These are phyloP conservation scores for Pyrgilauda ruficollis DNA, from an alignment of 2,113 vertebrate genomes.

Conservation along the genomic window DNA sequence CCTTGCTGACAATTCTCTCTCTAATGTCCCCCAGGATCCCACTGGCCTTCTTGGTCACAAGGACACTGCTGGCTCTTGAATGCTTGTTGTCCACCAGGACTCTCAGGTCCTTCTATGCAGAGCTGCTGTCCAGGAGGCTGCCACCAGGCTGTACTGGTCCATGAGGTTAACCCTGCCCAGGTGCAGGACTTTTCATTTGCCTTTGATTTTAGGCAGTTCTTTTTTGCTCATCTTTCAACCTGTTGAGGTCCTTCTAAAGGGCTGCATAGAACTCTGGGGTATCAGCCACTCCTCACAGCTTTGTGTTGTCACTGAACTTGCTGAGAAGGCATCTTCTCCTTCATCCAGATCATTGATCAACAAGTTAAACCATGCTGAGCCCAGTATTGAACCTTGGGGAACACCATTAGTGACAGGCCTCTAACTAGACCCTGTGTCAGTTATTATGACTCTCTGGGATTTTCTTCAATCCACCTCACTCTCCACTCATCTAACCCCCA, in stretches of 20 bases:
- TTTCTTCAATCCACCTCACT: not conserved
- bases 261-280: not conserved
- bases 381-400: not conserved
- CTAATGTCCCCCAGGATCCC: not conserved
- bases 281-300: accelerated
- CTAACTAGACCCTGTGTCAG: not conserved
- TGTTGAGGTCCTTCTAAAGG: not conserved
- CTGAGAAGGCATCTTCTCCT: not conserved
- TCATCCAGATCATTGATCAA: not conserved
- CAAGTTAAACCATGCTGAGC: not conserved
- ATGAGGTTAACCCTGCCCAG: not conserved
- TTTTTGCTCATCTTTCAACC: not conserved
- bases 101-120: not conserved
- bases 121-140: not conserved
- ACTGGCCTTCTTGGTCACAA: not conserved
- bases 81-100: not conserved
- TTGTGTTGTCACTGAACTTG: not conserved
- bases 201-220: not conserved
- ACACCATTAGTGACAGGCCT: not conserved
- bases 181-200: not conserved
- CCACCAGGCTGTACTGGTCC: not conserved
- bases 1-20: not conserved
- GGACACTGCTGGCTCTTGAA: not conserved
- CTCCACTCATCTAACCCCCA: not conserved
- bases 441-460: not conserved